phyloP scores from a whole-genome alignment of 1,140 invertebrate species.

The Heliconius melpomene region DNA sequence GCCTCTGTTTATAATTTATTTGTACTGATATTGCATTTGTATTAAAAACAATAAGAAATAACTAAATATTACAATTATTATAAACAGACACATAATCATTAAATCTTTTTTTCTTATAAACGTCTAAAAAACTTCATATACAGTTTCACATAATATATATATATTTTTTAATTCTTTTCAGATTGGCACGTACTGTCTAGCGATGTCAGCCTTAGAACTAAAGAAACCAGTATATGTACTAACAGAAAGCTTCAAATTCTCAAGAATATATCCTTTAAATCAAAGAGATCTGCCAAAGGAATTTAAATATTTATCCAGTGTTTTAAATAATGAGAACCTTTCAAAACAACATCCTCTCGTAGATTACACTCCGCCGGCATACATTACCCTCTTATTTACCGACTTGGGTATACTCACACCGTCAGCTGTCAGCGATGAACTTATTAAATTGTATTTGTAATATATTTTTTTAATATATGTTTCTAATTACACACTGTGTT shows the following conservation, averaged over 20 bases:
- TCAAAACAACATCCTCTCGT: constrained; percentile 92
- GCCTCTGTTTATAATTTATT: too few relatives aligned
- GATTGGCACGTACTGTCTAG: constrained; percentile 95
- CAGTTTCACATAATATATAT: too few relatives aligned
- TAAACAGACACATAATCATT: too few relatives aligned
- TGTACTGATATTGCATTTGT: too few relatives aligned
- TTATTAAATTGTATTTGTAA: constrained; percentile 97
- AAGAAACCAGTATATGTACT: constrained; percentile 98
- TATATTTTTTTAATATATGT: constrained; percentile 17
- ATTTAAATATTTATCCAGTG: constrained; percentile 90
- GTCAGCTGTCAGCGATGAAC: constrained; percentile 97
- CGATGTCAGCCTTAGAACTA: constrained; percentile 93
- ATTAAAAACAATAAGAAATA: too few relatives aligned
- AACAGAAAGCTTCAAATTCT: constrained; percentile 98
- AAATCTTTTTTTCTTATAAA: too few relatives aligned
- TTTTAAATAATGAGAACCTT: constrained; percentile 82
- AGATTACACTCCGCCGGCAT: constrained; percentile 97
- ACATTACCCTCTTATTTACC: constrained; percentile 96
- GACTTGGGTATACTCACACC: constrained; percentile 97
- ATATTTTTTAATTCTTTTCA: too few relatives aligned
- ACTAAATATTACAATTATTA: background rate
- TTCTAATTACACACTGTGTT: constrained; percentile 1
- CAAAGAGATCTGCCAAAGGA: constrained; percentile 94
- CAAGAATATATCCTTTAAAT: constrained; percentile 95
- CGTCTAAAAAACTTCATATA: too few relatives aligned